Conservation (phyloP, 2,888 invertebrate species). For the Acrobasis repandana region DNA sequence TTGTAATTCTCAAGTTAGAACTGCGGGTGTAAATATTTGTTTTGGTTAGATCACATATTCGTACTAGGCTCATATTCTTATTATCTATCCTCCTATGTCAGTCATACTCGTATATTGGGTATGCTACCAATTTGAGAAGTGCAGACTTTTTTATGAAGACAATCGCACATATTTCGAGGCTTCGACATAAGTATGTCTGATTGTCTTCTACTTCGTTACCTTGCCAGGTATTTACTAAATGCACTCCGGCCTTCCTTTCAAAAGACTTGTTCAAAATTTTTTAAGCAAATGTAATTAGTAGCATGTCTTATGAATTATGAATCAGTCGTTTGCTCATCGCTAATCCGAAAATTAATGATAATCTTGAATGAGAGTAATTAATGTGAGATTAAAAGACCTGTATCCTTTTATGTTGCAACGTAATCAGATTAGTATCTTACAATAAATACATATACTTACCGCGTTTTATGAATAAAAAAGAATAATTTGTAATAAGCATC, state of each 20-base stretch:
- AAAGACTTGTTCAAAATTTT: slow-evolving; percentile 12
- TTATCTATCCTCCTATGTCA: too few species aligned
- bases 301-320: not conserved
- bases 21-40: too few species aligned
- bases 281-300: slow-evolving; percentile 14
- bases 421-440: not conserved
- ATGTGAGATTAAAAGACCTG: not conserved
- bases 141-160: too few species aligned
- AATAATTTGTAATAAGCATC: too few species aligned
- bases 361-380: not conserved
- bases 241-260: slow-evolving; percentile 14
- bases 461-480: too few species aligned
- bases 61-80: too few species aligned
- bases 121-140: not conserved
- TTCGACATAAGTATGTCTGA: not conserved
- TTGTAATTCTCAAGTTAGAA: too few species aligned
- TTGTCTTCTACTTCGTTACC: not conserved
- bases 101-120: too few species aligned
- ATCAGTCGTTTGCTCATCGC: not conserved
- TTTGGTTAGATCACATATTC: too few species aligned
- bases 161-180: too few species aligned
- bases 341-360: slow-evolving; percentile 7
- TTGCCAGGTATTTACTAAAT: not conserved
- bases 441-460: too few species aligned
- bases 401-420: not conserved